Evolutionary conservation across 2,113 vertebrate genomes (phyloP), one percentile per base, ranked within the genome.

Genomic region (Cromileptes altivelis): DNA sequence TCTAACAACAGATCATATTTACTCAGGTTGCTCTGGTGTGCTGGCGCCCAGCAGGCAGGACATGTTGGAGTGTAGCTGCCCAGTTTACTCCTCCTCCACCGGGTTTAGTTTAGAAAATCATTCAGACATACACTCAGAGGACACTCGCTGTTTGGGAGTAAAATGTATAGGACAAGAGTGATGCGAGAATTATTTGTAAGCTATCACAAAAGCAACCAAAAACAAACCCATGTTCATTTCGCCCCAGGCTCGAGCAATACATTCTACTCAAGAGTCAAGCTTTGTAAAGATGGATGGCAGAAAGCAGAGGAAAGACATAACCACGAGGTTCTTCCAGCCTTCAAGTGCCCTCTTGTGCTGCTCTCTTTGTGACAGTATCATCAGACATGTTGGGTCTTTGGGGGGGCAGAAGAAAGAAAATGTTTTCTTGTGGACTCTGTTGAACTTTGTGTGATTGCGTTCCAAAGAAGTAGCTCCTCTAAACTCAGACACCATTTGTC

Each of bases 401-500:
- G 6, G 27, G 65, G 37, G 30, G 50, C 57, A 53, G 33, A 8
- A 11, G 14, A 21, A 37, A 70, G 25, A 53, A 70, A 55, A n/a
- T 15, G 11, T 47, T 83, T 69, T 49, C 76, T 62, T 61, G 37
- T 25, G 40, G n/a, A n/a, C 9, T 49, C 11, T 25, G 23, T 9
- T 27, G 57, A 70, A 62, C 67, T 45, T n/a, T 56, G 8, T 53
- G 23, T 70, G 65, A 71, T 23, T 68, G 30, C 49, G 27, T 65
- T 30, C 67, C 4, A 14, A 42, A 63, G 57, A 74, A 25, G 58
- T 63, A 60, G 60, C 74, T 77, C 50, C 71, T 61, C 61, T 63
- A 61, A 65, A 77, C 37, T 58, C 60, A 75, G 42, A 70, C 57
- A 73, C 52, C 70, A 52, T 82, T 89, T 84, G 19, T 75, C 81